Percentiles rank a stretch among this genome's conserved stretches.
phyloP scores from a whole-genome alignment of 2,113 vertebrate genomes.

The Xiphophorus couchianus region DNA sequence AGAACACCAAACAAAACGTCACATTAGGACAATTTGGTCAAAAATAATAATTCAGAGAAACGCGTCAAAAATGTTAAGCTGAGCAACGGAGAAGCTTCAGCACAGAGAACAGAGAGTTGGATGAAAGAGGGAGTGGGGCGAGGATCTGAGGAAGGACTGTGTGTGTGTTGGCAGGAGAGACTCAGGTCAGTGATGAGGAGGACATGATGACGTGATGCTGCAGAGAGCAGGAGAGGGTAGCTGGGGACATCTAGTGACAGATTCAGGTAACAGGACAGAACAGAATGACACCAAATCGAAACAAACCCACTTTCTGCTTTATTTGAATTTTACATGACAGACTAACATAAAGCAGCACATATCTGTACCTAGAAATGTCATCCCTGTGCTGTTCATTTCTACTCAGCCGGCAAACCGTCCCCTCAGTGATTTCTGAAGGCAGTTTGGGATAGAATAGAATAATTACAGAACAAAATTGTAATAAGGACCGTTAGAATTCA shows the following conservation, averaged over 20 bases:
- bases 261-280: neutral
- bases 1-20: neutral
- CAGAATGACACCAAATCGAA: neutral
- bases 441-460: neutral
- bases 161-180: neutral
- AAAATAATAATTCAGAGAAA: neutral
- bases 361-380: no score
- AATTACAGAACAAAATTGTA: no score
- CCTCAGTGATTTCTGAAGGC: neutral
- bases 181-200: neutral
- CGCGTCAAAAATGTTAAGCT: neutral
- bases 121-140: neutral
- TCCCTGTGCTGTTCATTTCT: no score
- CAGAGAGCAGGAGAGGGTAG: neutral
- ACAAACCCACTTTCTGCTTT: no score
- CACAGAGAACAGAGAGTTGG: no score
- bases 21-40: neutral
- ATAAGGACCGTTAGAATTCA: no score
- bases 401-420: neutral
- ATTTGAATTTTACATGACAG: neutral
- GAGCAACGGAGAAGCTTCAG: neutral
- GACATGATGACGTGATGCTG: neutral
- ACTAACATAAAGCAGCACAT: no score
- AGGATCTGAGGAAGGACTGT: neutral
- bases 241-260: conserved; percentile 1